Conservation (phyloP, 2,113 vertebrate genomes). For the Alligator mississippiensis region DNA sequence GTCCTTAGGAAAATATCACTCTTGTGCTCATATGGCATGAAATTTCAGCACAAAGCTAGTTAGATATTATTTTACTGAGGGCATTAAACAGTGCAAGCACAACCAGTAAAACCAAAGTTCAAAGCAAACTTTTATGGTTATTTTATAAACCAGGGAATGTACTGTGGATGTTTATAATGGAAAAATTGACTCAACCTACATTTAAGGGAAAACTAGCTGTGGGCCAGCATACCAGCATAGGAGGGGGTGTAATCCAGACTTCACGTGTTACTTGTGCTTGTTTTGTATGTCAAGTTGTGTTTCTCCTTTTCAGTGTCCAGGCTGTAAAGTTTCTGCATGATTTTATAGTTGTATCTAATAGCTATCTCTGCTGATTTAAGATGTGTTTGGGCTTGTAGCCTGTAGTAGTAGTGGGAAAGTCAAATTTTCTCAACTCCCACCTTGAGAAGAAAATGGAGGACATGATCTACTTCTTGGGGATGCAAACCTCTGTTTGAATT, state of each 20-base stretch:
- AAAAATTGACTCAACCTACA: constrained; percentile 11
- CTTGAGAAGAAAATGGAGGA: neutral
- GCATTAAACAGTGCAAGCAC: neutral
- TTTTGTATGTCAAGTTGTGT: neutral
- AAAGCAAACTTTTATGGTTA: neutral
- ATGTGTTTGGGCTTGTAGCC: neutral
- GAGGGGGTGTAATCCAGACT: neutral
- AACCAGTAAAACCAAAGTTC: neutral
- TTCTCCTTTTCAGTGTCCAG: neutral
- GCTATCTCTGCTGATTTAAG: neutral
- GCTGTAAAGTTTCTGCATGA: neutral
- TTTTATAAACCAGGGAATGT: constrained; percentile 32
- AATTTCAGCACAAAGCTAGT: neutral
- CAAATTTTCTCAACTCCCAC: neutral
- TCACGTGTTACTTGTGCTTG: neutral
- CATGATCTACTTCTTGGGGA: neutral
- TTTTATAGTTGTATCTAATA: neutral
- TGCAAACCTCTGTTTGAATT: neutral
- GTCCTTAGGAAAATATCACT: neutral
- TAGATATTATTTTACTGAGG: neutral
- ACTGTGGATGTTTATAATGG: neutral
- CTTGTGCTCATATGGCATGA: neutral
- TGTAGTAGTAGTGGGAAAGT: neutral
- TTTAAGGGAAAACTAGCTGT: constrained; percentile 8
- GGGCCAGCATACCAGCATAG: neutral